Evolutionary conservation across 1,140 invertebrate species (phyloP), one percentile per base, ranked within the genome.

Genomic region (Caenorhabditis inopinata): DNA sequence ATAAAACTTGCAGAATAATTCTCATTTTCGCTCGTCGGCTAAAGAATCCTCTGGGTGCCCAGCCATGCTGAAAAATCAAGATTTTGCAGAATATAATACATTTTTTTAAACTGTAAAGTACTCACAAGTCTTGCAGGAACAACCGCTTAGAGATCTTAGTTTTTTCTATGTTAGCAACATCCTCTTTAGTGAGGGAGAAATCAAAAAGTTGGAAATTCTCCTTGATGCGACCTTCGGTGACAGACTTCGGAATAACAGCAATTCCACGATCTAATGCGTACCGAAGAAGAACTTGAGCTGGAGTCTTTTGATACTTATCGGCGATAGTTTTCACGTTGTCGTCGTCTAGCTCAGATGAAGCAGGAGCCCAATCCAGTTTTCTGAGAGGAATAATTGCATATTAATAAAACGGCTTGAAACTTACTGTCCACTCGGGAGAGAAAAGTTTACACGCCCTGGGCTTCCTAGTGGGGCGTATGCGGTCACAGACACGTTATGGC

Each of bases 231-330:
- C 53, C 58, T 4, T 79, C 45, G 46, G 53, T 83, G 18, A 74
- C 53, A 75, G 87, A 89, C 53, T 90, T 90, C 38, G 90, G 89
- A 83, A 90, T 88, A 1, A 88, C 83, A 7, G 85, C 83, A 38
- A 88, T 84, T 1, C 86, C 86, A 51, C 88, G 84, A 78, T 90
- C 85, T 14, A 89, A 47, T 11, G 85, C 77, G 74, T 85, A 89
- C 42, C 89, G 83, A 7, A 91, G 85, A 16, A 90, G 78, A 62
- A 90, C 82, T 80, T 93, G 93, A 5, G 92, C 91, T 47, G 91
- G 87, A 11, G 91, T 90, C 83, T 91, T 91, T 1, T 90, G 86
- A 32, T 92, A 86, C 83, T 91, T 90, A 6, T 87, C 82, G 9
- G 93, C 91, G 51, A 93, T 89, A 73, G 89, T 83, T 47, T 85